These are phyloP conservation scores for Leptinotarsa haldemani DNA, from an alignment of 2,888 invertebrate species.

Conservation along the genomic window DNA sequence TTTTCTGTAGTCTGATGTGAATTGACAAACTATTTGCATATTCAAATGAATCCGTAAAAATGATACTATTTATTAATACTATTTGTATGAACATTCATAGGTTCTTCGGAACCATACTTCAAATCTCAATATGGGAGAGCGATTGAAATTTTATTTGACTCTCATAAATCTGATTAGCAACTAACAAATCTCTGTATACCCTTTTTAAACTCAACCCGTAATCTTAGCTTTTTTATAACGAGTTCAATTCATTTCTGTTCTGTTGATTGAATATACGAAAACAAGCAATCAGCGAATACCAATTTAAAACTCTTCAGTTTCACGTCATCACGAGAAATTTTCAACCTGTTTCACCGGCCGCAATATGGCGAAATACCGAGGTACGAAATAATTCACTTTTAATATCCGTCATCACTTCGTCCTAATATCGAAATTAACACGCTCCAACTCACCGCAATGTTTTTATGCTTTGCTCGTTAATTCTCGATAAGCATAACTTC, in stretches of 20 bases:
- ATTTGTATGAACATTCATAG: too few relatives aligned
- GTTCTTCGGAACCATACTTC: too few relatives aligned
- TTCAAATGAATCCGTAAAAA: too few relatives aligned
- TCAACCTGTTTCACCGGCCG: slow-evolving; percentile 30
- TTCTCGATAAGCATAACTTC: slow-evolving; percentile 45
- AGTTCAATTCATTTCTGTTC: not conserved
- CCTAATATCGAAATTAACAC: slow-evolving; percentile 50
- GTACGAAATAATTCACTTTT: slow-evolving; percentile 56
- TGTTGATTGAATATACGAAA: not conserved
- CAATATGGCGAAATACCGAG: slow-evolving; percentile 49
- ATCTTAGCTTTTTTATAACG: not conserved
- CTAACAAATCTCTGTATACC: too few relatives aligned
- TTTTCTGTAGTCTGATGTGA: too few relatives aligned
- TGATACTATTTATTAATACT: too few relatives aligned
- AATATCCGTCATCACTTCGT: slow-evolving; percentile 56
- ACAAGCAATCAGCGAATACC: not conserved
- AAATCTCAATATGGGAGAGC: too few relatives aligned
- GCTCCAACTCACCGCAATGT: slow-evolving; percentile 47
- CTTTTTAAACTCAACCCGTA: too few relatives aligned
- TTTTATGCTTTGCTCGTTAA: slow-evolving; percentile 51
- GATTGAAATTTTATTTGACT: too few relatives aligned
- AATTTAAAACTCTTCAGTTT: slow-evolving; percentile 1
- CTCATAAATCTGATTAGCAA: too few relatives aligned
- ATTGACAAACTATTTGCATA: too few relatives aligned
- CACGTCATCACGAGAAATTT: not conserved